Conservation (phyloP, 2,888 invertebrate species). For the Amorpha juglandis region DNA sequence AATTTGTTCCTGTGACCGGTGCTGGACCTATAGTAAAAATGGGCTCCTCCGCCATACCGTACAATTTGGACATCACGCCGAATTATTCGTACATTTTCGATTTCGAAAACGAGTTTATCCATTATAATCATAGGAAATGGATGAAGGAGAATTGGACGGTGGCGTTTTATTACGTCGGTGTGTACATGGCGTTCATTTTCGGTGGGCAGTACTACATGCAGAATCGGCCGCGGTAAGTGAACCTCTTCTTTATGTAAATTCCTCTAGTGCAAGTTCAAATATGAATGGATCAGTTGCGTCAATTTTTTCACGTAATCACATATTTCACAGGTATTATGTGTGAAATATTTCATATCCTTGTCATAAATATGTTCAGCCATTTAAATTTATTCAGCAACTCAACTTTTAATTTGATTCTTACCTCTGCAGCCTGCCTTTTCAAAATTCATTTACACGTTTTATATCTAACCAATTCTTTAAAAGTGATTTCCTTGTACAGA, state of each 20-base stretch:
- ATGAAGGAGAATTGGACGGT: slow-evolving; percentile 98
- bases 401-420: no score
- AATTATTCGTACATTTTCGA: slow-evolving; percentile 98
- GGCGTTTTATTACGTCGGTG: slow-evolving; percentile 93
- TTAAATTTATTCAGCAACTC: not conserved
- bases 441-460: no score
- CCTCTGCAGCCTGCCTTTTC: no score
- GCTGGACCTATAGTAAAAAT: slow-evolving; percentile 52
- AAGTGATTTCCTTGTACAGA: no score
- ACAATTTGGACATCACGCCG: slow-evolving; percentile 86
- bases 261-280: not conserved
- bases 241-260: slow-evolving; percentile 14
- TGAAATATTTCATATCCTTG: not conserved
- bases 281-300: slow-evolving; percentile 18
- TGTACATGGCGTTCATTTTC: slow-evolving; percentile 97
- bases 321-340: not conserved
- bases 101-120: slow-evolving; percentile 97
- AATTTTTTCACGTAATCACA: not conserved
- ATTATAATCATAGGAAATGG: slow-evolving; percentile 94
- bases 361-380: not conserved
- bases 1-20: slow-evolving; percentile 51
- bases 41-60: slow-evolving; percentile 76
- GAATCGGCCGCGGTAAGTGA: slow-evolving; percentile 89
- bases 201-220: slow-evolving; percentile 97
- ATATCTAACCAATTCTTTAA: no score